Evolutionary conservation across 2,113 vertebrate genomes (phyloP).

Genomic region (Equus przewalskii): DNA sequence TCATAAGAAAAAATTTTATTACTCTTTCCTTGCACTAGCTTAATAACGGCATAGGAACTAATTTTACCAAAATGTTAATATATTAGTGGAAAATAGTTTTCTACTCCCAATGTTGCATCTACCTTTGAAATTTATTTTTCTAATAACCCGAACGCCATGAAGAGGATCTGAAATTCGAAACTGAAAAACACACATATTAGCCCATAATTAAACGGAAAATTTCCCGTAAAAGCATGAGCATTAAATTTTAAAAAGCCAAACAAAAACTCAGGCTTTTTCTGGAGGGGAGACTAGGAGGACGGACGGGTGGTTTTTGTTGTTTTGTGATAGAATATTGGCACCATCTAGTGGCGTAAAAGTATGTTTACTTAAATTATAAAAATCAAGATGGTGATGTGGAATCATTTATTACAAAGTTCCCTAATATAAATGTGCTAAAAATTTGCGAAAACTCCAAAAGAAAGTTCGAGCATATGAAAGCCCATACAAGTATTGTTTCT

Average conservation of each 20-base stretch:
- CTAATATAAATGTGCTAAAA: background rate
- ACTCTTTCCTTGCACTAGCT: background rate
- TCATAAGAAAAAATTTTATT: background rate
- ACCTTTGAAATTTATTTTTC: constrained; percentile 4
- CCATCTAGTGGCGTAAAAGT: constrained; percentile 82
- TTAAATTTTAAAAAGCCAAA: background rate
- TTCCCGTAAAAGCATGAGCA: background rate
- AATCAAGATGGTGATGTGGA: background rate
- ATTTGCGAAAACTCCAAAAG: background rate
- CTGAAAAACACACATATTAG: background rate
- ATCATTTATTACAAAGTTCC: background rate
- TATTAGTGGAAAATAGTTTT: background rate
- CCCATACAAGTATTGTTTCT: background rate
- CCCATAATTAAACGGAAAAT: background rate
- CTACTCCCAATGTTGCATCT: background rate
- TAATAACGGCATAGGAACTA: background rate
- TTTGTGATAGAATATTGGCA: constrained; percentile 25
- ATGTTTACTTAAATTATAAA: background rate
- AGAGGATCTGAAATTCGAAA: background rate
- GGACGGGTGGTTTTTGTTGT: rapidly evolving
- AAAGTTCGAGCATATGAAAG: background rate
- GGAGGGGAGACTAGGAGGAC: too few species aligned
- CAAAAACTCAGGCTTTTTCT: background rate
- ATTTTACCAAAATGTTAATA: background rate
- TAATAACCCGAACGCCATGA: background rate